These are phyloP conservation scores for Entomyzon cyanotis DNA, from an alignment of 2,113 vertebrate genomes.

Conservation along the genomic window DNA sequence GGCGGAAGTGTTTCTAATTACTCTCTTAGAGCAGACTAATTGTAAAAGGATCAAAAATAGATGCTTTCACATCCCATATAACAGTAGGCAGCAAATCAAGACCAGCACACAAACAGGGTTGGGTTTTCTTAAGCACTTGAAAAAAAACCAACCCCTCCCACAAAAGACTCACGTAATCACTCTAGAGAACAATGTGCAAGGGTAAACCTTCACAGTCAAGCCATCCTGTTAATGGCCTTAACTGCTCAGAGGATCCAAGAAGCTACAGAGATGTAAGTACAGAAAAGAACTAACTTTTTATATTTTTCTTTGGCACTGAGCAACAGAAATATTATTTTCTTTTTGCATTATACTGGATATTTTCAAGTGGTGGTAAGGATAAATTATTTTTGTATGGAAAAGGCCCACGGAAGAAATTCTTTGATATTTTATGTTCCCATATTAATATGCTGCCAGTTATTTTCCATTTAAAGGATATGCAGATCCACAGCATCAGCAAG, in stretches of 20 bases:
- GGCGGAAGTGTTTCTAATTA: not conserved
- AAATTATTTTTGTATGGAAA: not conserved
- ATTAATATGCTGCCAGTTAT: not conserved
- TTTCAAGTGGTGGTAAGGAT: not conserved
- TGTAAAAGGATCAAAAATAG: constrained; percentile 53
- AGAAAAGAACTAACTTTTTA: not conserved
- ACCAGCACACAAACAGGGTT: not conserved
- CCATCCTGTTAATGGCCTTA: constrained; percentile 1
- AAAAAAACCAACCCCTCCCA: constrained; percentile 59
- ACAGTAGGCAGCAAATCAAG: constrained; percentile 30
- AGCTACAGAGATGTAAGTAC: constrained; percentile 70
- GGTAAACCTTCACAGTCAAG: constrained; percentile 37
- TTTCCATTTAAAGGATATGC: not conserved
- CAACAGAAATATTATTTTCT: not conserved
- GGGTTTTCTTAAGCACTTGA: constrained; percentile 34
- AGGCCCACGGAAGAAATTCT: not conserved
- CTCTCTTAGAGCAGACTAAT: not conserved
- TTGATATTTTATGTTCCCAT: not conserved
- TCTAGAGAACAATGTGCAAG: constrained; percentile 68
- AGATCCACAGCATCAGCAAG: not conserved
- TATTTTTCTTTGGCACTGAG: not conserved
- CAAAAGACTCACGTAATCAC: constrained; percentile 60
- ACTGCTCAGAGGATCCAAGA: constrained; percentile 14
- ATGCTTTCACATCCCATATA: constrained; percentile 75
- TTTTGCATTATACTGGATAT: not conserved